Percentiles rank a stretch among this genome's conserved stretches.
phyloP scores from a whole-genome alignment of 2,797 vertebrate species.

The Hoplostethus mediterraneus region DNA sequence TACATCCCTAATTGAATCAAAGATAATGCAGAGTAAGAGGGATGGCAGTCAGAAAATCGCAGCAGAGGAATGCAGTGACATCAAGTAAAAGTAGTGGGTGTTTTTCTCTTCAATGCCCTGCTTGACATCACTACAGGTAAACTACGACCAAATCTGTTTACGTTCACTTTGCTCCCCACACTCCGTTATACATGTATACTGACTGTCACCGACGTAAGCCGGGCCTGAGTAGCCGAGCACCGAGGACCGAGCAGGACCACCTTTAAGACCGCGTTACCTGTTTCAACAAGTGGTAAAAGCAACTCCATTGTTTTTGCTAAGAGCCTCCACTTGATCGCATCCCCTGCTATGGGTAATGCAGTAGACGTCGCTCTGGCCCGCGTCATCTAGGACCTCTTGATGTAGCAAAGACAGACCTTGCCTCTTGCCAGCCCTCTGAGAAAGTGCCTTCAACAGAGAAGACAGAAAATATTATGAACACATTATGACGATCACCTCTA shows the following conservation, averaged over 20 bases:
- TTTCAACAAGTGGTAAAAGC: constrained; percentile 76
- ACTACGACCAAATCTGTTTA: constrained; percentile 74
- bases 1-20: too few relatives aligned
- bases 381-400: constrained; percentile 48
- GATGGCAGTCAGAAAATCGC: background rate
- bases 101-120: background rate
- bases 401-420: constrained; percentile 24
- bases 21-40: background rate
- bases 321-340: constrained; percentile 69
- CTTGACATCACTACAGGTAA: constrained; percentile 3
- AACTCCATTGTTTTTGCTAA: constrained; percentile 68
- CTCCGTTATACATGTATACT: constrained; percentile 85
- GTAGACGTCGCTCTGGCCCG: constrained; percentile 63
- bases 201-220: constrained; percentile 63
- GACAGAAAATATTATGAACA: constrained; percentile 73
- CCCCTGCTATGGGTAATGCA: constrained; percentile 75
- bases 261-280: background rate
- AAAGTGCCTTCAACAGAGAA: constrained; percentile 71
- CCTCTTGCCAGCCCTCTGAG: background rate
- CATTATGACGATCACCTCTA: constrained; percentile 2
- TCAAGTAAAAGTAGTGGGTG: background rate
- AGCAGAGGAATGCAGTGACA: background rate
- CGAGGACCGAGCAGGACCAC: too few relatives aligned
- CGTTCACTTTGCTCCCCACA: constrained; percentile 68
- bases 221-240: constrained; percentile 85